phyloP scores from a whole-genome alignment of 2,113 vertebrate species.

The Falcunculus frontatus region DNA sequence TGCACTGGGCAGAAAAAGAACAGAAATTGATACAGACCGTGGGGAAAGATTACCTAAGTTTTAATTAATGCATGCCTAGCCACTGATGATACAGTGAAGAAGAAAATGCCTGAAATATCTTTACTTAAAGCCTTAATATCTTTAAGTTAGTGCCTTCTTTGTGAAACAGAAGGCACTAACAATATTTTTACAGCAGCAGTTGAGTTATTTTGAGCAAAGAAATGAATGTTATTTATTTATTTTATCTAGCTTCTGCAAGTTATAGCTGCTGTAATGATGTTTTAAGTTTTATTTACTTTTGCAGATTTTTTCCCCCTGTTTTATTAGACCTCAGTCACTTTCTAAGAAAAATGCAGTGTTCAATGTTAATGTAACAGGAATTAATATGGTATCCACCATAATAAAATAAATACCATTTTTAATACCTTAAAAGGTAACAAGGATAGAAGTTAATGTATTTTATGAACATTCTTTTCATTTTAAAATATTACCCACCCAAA shows the following conservation, averaged over 20 bases:
- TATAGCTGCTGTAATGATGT: neutral
- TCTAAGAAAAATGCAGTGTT: neutral
- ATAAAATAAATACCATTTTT: neutral
- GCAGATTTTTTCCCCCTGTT: fast-evolving
- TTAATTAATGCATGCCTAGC: neutral
- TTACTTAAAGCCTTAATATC: neutral
- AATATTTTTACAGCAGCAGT: neutral
- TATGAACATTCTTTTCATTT: neutral
- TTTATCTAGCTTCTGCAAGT: neutral
- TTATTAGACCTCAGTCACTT: neutral
- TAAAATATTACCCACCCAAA: neutral
- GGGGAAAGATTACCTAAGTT: neutral
- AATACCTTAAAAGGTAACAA: neutral
- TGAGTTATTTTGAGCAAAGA: neutral
- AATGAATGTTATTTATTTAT: neutral
- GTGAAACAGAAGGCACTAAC: neutral
- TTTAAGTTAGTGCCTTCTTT: neutral
- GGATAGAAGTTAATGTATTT: neutral
- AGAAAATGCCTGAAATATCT: neutral
- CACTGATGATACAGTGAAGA: neutral
- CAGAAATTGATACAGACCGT: neutral
- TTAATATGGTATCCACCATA: neutral
- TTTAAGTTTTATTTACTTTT: neutral
- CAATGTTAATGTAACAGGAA: neutral
- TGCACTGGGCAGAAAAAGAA: neutral